Base-by-base conservation (phyloP, 37 sponge, comb jelly and placozoan species). In the Dysidea cf. avara region DNA sequence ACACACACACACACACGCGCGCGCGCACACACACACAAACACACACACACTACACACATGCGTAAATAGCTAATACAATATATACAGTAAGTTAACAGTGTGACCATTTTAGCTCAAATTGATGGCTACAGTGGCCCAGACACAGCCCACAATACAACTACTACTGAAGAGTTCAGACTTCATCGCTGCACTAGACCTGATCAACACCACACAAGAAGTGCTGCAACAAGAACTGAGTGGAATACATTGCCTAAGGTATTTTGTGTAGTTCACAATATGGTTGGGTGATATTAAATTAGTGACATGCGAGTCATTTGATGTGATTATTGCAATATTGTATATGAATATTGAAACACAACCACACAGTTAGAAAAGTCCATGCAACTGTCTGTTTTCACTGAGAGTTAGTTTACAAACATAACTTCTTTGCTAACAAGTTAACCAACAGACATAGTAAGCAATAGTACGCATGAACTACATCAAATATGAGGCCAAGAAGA, bases 141-240 rank as follows among this genome's bases (percentile, higher is more conserved):
- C 99, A 26, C 99, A 92, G 39, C 93, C 96, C 33, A 98, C 92
- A 58, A 98, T 98, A 26, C 95, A 98, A 46, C 76, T 92, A n/a
- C 82, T 95, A 33, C 90, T 95, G 35, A 76, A 81, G 1, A 83
- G 83, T 21, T 86, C 87, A 18, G 99, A 98, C 67, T 94, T 89
- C 76, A 90, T 98, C 5, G 99, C 90, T 33, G 95, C 99, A 16
- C 71, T 98, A 47, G 99, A 94, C 48, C 86, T 98, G 25, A 98
- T 98, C 43, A 64, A 86, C 7, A 98, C 90, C 22, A 94, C 99
- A 0, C 92, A 98, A 49, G 92, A 94, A 18, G 90, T 92, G 20
- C 69, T 98, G 14, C 84, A 83, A 55, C 74, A 85, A 20, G 99
- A 94, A 39, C 81, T 98, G 32, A 72, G 73, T 13, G 99, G 99